Base-by-base conservation (phyloP, 2,888 invertebrate genomes). In the Axea sp. region DNA sequence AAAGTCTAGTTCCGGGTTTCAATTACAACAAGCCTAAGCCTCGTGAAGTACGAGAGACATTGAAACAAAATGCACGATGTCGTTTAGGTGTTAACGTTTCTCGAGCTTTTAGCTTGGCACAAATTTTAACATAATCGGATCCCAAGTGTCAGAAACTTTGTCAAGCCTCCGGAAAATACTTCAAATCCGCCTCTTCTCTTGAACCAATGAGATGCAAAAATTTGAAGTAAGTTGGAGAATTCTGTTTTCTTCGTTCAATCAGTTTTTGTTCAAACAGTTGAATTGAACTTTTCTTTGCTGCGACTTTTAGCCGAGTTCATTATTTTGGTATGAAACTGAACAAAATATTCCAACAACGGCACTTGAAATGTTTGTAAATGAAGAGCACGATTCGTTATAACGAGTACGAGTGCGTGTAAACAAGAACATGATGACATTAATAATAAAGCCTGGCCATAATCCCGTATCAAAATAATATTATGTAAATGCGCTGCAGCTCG, bases 101-200 rank as follows among this genome's bases (percentile, higher is more conserved):
- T 35, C 24, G 30, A 35, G 69, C 69, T 60, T 69, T 69, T 53
- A 60, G 33, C 55, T 37, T 37, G 55, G 33, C 43, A 59, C 41
- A 55, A 71, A 71, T 39, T 62, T 71, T 57, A 71, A 62, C 64
- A 71, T 71, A 71, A 71, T 71, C 64, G 57, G 71, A 64, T 71
- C 45, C 47, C 39, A 41, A 47, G 39, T 57, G 57, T 71, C 64
- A 43, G 64, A 17, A 71, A 57, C 22, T 69, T 31, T 39, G 39
- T 33, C 43, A 43, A 64, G 49, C 31, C 41, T 26, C 22, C 26
- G 0, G 31, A 11, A 24, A 39, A 35, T 31, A 30, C 51, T 51
- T 41, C 26, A 15, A 43, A 43, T 43, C 43, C 12, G n/a, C 15
- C n/a, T 1, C 24, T 24, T 6, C 24, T 7, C 24, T 7, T 24